Evolutionary conservation across 2,113 vertebrate genomes (phyloP).

Genomic region (Colossoma macropomum): DNA sequence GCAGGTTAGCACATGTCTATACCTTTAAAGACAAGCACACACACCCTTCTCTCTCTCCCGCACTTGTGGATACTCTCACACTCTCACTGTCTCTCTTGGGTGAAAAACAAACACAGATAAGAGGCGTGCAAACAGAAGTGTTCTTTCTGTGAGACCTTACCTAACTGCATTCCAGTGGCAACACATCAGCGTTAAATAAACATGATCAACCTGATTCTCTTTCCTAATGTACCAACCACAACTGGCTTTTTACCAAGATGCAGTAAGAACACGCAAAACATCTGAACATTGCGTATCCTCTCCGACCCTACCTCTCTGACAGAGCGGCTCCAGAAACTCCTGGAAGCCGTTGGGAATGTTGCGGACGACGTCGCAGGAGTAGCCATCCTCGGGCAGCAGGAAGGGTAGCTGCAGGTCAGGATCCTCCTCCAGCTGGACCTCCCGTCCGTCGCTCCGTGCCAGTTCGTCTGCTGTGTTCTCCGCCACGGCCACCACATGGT

Average conservation of each 20-base stretch:
- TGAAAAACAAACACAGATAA: slow-evolving; percentile 24
- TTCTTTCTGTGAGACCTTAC: slow-evolving; percentile 19
- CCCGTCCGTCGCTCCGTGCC: slow-evolving; percentile 92
- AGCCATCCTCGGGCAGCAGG: slow-evolving; percentile 95
- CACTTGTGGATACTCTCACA: neutral
- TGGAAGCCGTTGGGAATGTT: slow-evolving; percentile 95
- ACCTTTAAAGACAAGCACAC: neutral
- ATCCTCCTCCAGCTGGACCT: slow-evolving; percentile 95
- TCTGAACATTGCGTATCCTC: neutral
- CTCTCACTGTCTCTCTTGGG: neutral
- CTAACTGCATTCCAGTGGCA: slow-evolving; percentile 51
- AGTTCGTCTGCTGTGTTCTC: slow-evolving; percentile 97
- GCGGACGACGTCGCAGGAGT: slow-evolving; percentile 96
- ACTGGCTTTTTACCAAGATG: neutral
- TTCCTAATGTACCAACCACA: neutral
- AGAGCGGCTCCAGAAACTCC: slow-evolving; percentile 95
- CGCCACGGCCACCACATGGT: slow-evolving; percentile 92
- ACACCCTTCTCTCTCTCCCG: slow-evolving; percentile 3
- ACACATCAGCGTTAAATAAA: slow-evolving; percentile 48
- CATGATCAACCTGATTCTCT: neutral
- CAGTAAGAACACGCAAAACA: neutral
- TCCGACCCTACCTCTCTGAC: slow-evolving; percentile 87
- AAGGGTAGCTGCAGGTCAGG: slow-evolving; percentile 98
- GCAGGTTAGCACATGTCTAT: neutral
- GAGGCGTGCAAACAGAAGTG: slow-evolving; percentile 38